Base-by-base conservation (phyloP, 2,797 vertebrate species). In the Chrosomus eos region DNA sequence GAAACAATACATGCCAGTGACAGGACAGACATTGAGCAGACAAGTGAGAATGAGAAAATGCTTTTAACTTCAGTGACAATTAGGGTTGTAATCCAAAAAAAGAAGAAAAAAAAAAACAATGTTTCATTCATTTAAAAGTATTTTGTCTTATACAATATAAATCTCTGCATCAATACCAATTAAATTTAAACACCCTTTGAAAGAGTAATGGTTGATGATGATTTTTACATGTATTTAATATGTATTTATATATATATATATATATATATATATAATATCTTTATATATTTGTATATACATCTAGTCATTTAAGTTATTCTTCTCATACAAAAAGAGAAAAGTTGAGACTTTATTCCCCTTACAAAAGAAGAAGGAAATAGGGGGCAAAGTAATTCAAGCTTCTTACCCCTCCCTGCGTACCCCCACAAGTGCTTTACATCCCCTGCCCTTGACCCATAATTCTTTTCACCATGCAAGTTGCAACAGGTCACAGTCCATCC, bases 251-350 rank as follows among this genome's bases (percentile, higher is more conserved):
- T 77, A 75, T 82, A 43, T 45, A 82, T 82, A 74, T 83, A 62
- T 31, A 31, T 36, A 6, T 82, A 68, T 80, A 40, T 45, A 82
- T 82, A 75, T 83, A 62, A 85, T 78, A 87, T 92, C 87, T 88
- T 88, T 88, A 88, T 90, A 86, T 88, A 86, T 94, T 93, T 94
- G 92, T 95, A 94, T 95, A 87, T 95, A 95, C 94, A 96, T 93
- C 93, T 92, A 95, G 92, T 93, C 87, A 89, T 89, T 93, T 93
- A 94, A 92, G 90, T 93, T 89, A 92, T 89, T 92, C 89, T 92
- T 93, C 94, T 94, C 91, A 93, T 94, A 94, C 92, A 94, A 95
- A 95, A 95, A 94, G 94, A 94, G 94, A 94, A 93, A 94, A 94
- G 90, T 53, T 91, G 91, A 91, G 87, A 93, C 88, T 93, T 93